These are phyloP conservation scores for Cololabis saira DNA, from an alignment of 2,113 vertebrate genomes.

Conservation along the genomic window DNA sequence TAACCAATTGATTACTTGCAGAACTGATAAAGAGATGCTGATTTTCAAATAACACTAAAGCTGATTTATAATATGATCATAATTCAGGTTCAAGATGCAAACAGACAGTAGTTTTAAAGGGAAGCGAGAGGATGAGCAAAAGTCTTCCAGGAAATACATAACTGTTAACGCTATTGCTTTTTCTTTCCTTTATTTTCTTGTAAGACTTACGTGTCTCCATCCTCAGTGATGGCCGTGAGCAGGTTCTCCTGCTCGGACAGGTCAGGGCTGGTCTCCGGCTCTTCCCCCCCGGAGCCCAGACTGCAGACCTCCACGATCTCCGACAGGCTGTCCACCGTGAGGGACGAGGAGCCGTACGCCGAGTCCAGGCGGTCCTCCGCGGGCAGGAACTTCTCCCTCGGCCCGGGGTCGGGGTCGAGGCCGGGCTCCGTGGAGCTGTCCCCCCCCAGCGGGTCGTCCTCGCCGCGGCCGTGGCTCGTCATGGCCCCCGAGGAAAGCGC, in stretches of 20 bases:
- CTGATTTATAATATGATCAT: no score
- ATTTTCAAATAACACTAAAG: no score
- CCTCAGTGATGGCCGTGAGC: conserved; percentile 79
- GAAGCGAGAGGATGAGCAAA: no score
- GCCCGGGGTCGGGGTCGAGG: conserved; percentile 47
- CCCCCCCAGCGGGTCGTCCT: conserved; percentile 74
- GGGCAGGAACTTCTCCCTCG: conserved; percentile 69
- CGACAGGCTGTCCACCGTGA: conserved; percentile 76
- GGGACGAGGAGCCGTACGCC: conserved; percentile 79
- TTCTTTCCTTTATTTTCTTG: no score
- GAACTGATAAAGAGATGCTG: no score
- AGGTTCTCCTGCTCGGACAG: conserved; percentile 65
- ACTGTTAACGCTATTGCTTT: background rate
- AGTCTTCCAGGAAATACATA: no score
- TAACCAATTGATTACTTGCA: no score
- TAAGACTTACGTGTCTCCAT: conserved; percentile 86
- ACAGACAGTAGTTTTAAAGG: no score
- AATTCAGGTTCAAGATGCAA: no score
- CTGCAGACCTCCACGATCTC: conserved; percentile 66
- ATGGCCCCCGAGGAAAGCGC: conserved; percentile 69
- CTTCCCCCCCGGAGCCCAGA: conserved; percentile 41
- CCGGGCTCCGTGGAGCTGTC: conserved; percentile 66
- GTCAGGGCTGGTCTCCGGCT: conserved; percentile 19
- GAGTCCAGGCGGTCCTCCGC: conserved; percentile 82
- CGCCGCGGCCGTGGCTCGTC: conserved; percentile 66